Evolutionary conservation across 2,888 invertebrate genomes (phyloP).

Genomic region (Neoaliturus tenellus): DNA sequence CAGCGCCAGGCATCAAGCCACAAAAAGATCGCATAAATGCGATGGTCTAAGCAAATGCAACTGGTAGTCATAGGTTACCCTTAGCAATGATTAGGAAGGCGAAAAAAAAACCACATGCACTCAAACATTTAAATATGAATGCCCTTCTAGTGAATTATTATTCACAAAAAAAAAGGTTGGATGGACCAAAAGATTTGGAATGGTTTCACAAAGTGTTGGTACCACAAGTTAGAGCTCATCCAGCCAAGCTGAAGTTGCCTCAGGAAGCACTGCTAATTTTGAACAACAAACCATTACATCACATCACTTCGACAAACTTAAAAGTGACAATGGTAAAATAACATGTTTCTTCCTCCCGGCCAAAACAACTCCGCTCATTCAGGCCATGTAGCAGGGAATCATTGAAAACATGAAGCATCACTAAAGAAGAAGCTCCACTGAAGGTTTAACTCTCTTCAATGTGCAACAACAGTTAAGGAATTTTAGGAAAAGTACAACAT

Average conservation of each 20-base stretch:
- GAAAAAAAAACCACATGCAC: constrained; percentile 49
- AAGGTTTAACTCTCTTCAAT: not conserved
- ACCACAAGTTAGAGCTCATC: constrained; percentile 42
- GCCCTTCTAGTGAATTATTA: constrained; percentile 38
- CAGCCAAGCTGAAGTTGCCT: not conserved
- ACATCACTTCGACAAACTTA: not conserved
- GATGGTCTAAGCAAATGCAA: constrained; percentile 39
- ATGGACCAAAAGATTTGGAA: constrained; percentile 35
- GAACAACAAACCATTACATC: constrained; percentile 24
- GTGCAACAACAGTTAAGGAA: not conserved
- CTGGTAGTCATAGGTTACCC: constrained; percentile 41
- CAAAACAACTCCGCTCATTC: not conserved
- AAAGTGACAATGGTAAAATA: no score
- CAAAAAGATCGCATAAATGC: constrained; percentile 17
- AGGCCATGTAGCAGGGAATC: not conserved
- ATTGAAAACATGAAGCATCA: no score
- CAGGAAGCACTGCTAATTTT: constrained; percentile 43
- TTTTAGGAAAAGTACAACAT: not conserved
- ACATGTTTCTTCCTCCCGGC: not conserved
- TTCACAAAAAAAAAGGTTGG: constrained; percentile 39
- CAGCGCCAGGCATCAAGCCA: not conserved
- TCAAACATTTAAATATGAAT: constrained; percentile 50
- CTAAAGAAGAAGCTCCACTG: not conserved
- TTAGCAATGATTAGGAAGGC: constrained; percentile 54
- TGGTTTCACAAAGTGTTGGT: constrained; percentile 47